phyloP scores from a whole-genome alignment of 1,140 invertebrate species.

The Ladona fulva region DNA sequence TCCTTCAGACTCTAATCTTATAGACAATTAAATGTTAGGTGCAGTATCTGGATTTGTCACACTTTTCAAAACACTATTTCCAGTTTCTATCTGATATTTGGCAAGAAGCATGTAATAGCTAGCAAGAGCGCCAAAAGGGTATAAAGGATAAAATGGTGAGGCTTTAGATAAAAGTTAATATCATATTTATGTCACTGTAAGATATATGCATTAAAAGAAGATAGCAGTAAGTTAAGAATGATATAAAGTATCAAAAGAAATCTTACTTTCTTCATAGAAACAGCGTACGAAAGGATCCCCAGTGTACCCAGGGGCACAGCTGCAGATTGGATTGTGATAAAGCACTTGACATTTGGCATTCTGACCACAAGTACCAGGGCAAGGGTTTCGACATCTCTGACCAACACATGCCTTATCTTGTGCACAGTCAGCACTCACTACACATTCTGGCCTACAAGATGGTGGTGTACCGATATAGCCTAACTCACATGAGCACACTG shows the following conservation, averaged over 20 bases:
- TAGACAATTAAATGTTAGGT: too few relatives aligned
- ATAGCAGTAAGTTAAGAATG: background rate
- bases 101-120: too few relatives aligned
- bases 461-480: conserved; percentile 33
- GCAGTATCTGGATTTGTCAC: too few relatives aligned
- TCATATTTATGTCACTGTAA: too few relatives aligned
- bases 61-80: too few relatives aligned
- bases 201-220: too few relatives aligned
- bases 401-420: conserved; percentile 32
- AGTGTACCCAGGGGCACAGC: conserved; percentile 29
- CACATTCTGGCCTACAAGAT: conserved; percentile 26
- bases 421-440: conserved; percentile 34
- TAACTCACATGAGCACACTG: conserved; percentile 33
- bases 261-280: conserved; percentile 24
- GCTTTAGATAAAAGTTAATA: too few relatives aligned
- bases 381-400: conserved; percentile 34
- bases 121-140: too few relatives aligned
- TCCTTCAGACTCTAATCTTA: too few relatives aligned
- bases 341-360: conserved; percentile 36
- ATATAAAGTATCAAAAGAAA: conserved; percentile 2
- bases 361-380: conserved; percentile 34
- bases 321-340: conserved; percentile 31
- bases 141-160: too few relatives aligned
- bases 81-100: too few relatives aligned
- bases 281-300: conserved; percentile 30